A percentile compares a stretch with the other conserved stretches of the same genome.
These are phyloP conservation scores for Threskiornis aethiopicus DNA, from an alignment of 2,797 vertebrate genomes.

Conservation along the genomic window DNA sequence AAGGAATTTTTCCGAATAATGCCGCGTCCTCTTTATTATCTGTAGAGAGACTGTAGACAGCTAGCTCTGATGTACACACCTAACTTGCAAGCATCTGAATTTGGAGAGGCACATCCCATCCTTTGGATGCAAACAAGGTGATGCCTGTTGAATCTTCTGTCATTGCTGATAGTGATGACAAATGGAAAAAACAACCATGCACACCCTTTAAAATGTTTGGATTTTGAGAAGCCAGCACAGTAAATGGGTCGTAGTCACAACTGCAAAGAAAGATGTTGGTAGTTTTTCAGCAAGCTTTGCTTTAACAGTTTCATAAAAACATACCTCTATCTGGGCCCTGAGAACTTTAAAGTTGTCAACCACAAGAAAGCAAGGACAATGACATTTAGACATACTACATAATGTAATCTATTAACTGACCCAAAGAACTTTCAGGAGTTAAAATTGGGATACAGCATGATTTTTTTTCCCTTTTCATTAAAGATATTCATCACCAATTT, in stretches of 20 bases:
- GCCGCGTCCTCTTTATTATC: background rate
- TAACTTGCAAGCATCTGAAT: background rate
- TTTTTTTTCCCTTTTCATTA: rapidly evolving
- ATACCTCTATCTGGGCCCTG: background rate
- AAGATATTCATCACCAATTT: background rate
- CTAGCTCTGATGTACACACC: background rate
- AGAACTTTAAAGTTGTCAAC: background rate
- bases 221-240: background rate
- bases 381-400: background rate
- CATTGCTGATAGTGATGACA: background rate
- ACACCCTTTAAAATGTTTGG: background rate
- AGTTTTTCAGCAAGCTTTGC: background rate
- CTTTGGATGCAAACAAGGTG: background rate
- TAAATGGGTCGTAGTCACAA: background rate
- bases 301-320: background rate
- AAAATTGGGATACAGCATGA: background rate
- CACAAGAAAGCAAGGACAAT: background rate
- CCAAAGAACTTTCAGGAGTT: background rate
- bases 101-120: background rate
- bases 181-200: background rate
- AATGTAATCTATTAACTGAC: background rate
- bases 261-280: background rate
- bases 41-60: background rate
- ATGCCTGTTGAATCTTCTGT: background rate
- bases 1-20: background rate